A percentile compares a stretch with the other conserved stretches of the same genome.
These are phyloP conservation scores for Trachythela sp. DNA, from an alignment of 64 coral and sea anemone species.

Conservation along the genomic window DNA sequence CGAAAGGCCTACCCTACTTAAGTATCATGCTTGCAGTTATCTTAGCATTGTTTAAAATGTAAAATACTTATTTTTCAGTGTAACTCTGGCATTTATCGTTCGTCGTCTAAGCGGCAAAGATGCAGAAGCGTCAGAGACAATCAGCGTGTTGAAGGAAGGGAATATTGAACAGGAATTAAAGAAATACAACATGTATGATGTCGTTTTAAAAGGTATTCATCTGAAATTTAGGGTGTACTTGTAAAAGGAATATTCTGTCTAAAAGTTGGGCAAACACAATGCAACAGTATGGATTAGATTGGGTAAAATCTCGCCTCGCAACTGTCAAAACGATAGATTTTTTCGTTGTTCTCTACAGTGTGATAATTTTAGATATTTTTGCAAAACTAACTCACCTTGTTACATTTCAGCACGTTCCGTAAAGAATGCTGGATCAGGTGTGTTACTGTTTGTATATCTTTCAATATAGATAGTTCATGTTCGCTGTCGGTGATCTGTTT, in stretches of 20 bases:
- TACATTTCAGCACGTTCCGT: background rate
- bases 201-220: background rate
- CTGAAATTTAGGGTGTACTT: background rate
- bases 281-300: no score
- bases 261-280: no score
- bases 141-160: background rate
- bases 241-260: no score
- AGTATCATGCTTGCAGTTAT: no score
- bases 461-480: no score
- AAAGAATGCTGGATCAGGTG: background rate
- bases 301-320: no score
- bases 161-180: background rate
- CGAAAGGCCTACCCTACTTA: no score
- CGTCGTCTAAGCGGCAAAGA: background rate
- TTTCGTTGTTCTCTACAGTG: background rate
- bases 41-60: no score
- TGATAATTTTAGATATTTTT: background rate
- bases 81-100: background rate
- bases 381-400: background rate
- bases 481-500: no score
- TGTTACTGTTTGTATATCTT: background rate
- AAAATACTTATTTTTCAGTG: background rate
- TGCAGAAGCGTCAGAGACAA: background rate
- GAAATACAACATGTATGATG: background rate
- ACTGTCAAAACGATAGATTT: no score